Conservation (phyloP, 2,888 invertebrate genomes). For the Drosophila limbata region DNA sequence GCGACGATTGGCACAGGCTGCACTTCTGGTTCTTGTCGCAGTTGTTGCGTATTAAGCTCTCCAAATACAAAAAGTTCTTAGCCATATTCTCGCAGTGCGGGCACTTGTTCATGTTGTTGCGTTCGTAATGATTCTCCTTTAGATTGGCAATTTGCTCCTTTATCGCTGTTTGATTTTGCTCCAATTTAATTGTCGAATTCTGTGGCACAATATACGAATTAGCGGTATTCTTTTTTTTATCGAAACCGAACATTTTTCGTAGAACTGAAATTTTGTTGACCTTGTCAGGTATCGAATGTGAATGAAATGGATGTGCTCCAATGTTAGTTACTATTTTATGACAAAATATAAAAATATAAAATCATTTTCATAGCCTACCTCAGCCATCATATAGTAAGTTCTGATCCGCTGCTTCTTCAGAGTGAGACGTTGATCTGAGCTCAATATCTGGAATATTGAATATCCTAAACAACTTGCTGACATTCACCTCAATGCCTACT, state of each 20-base stretch:
- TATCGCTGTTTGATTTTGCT: conserved; percentile 29
- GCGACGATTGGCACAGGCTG: conserved; percentile 72
- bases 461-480: conserved; percentile 1
- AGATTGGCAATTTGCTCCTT: conserved; percentile 46
- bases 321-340: neutral
- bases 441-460: neutral
- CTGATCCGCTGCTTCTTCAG: conserved; percentile 1
- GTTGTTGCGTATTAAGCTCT: conserved; percentile 78
- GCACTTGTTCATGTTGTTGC: conserved; percentile 57
- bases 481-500: conserved; percentile 23
- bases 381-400: conserved; percentile 17
- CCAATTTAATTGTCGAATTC: conserved; percentile 70
- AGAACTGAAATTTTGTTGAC: conserved; percentile 78
- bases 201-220: conserved; percentile 72
- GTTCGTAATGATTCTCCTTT: conserved; percentile 52
- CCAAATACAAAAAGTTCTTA: conserved; percentile 81
- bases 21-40: conserved; percentile 63
- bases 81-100: conserved; percentile 82
- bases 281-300: conserved; percentile 56
- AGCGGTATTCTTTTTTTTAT: conserved; percentile 54
- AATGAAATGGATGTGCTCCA: conserved; percentile 12
- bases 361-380: conserved; percentile 59
- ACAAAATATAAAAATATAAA: neutral
- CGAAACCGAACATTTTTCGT: conserved; percentile 71
- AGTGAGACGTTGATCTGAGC: neutral